Percentiles rank a stretch among this genome's conserved stretches.
These are phyloP conservation scores for Euplagia quadripunctaria DNA, from an alignment of 2,888 invertebrate species.

Conservation along the genomic window DNA sequence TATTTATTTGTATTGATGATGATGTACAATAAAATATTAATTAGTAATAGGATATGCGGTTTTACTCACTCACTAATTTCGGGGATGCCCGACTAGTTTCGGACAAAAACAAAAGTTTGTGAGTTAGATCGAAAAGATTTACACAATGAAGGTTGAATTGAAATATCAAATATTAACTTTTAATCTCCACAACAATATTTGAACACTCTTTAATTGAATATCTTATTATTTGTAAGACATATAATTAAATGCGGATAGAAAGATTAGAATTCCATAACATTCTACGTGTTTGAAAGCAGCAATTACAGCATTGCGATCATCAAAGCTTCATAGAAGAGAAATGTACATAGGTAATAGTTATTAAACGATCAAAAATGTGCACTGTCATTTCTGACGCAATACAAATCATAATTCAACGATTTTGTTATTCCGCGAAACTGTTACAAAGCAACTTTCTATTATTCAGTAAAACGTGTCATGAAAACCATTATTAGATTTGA, in stretches of 20 bases:
- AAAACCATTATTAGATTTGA: neutral
- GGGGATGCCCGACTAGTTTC: too few relatives aligned
- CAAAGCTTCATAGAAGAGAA: conserved; percentile 20
- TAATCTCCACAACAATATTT: too few relatives aligned
- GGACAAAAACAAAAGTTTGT: too few relatives aligned
- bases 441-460: conserved; percentile 42
- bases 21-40: too few relatives aligned
- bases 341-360: conserved; percentile 19
- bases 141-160: too few relatives aligned
- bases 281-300: neutral
- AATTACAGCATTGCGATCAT: neutral
- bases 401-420: conserved; percentile 46
- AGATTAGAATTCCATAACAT: neutral
- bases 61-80: too few relatives aligned
- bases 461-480: conserved; percentile 31
- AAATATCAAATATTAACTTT: too few relatives aligned
- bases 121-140: too few relatives aligned
- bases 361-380: conserved; percentile 20
- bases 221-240: neutral
- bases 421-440: conserved; percentile 19
- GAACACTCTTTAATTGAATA: too few relatives aligned
- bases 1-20: too few relatives aligned
- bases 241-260: neutral
- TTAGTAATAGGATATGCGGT: too few relatives aligned
- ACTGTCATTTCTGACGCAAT: conserved; percentile 39